Evolutionary conservation across 2,888 invertebrate genomes (phyloP), one percentile per base, ranked within the genome.

Genomic region (Coleophora deauratella): DNA sequence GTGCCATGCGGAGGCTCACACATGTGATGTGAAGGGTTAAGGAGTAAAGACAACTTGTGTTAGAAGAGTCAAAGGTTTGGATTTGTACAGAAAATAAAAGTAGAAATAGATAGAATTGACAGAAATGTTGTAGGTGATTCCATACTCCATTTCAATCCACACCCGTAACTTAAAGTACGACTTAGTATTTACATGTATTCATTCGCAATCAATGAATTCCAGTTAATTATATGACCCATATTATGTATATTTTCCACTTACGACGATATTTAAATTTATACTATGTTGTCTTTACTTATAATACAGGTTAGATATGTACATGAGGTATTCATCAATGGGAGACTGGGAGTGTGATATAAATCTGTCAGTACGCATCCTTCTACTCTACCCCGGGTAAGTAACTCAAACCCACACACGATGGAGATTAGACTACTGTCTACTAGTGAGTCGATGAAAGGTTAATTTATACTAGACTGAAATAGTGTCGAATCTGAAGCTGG

Each of bases 1-100:
- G 84, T 81, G 82, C 74, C 82, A 82, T 82, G 84, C 84, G 64
- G 72, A 77, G 75, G 72, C 82, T 80, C 81, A 82, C 84, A 79
- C 74, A 66, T 67, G 80, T 80, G 77, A 70, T 59, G 67, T 70
- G 71, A 60, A 62, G 45, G 49, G 53, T 50, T 52, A 60, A 71
- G 21, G 6, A 69, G 68, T 57, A 55, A 62, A 65, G 72, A 78
- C 71, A 78, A 74, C 63, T 21, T 4, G 3, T 21, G 58, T 41
- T 42, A 35, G 27, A 31, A 27, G 27, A n/a, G n/a, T 10, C 21
- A 11, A 1, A 35, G 15, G 33, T 27, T 9, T 11, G n/a, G 8
- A 27, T n/a, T 12, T 12, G 9, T 37, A 38, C 33, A 33, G 38
- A 38, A 38, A 30, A 10, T 33, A 31, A 9, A 14, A 37, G 33